phyloP scores from a whole-genome alignment of 2,113 vertebrate genomes.

The Xenus cinereus region DNA sequence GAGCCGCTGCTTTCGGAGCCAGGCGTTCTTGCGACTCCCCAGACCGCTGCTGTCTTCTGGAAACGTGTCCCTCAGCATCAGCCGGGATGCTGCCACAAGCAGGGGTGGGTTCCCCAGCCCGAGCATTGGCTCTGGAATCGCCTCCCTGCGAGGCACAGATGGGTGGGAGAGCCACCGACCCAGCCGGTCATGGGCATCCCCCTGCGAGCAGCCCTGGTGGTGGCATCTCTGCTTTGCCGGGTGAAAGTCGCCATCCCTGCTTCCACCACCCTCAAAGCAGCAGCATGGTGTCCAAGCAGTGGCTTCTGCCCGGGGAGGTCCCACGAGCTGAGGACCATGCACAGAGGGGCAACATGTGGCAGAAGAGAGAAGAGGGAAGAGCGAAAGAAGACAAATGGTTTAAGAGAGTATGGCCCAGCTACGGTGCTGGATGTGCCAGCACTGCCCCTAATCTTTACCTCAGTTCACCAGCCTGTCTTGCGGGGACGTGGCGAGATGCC shows the following conservation, averaged over 20 bases:
- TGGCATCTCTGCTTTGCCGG: background rate
- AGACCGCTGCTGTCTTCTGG: background rate
- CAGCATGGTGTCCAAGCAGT: background rate
- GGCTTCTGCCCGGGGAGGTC: background rate
- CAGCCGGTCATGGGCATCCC: background rate
- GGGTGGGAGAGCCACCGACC: background rate
- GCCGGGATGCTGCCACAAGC: background rate
- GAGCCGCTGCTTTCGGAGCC: background rate
- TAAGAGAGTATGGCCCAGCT: background rate
- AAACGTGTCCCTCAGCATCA: fast-evolving
- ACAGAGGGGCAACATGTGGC: background rate
- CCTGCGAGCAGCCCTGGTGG: background rate
- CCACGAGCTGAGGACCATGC: fast-evolving
- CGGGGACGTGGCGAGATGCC: fast-evolving
- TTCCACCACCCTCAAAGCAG: background rate
- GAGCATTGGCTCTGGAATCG: fast-evolving
- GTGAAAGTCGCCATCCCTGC: fast-evolving
- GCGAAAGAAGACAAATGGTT: background rate
- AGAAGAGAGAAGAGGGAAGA: background rate
- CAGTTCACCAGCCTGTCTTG: background rate
- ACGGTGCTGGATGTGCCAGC: fast-evolving
- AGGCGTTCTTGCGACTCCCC: background rate
- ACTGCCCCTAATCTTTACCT: background rate
- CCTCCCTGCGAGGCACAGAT: background rate
- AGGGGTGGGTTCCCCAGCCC: background rate